Evolutionary conservation across 2,888 invertebrate species (phyloP).

Genomic region (Caenorhabditis sp.): DNA sequence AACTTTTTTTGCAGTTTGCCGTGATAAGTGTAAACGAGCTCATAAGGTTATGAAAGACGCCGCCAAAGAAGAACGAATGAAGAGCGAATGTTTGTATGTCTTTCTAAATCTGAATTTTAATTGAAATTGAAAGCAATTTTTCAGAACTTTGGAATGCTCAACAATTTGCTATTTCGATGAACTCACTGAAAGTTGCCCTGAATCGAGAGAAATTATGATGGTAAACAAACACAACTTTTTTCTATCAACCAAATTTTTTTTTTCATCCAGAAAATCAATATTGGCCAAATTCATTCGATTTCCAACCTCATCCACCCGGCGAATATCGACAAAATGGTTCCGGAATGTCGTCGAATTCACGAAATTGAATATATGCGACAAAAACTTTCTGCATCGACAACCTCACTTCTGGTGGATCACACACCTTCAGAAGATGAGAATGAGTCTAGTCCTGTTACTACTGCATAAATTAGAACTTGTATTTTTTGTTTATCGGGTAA

Average conservation of each 20-base stretch:
- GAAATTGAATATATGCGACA: slow-evolving; percentile 48
- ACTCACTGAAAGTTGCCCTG: slow-evolving; percentile 60
- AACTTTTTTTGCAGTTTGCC: slow-evolving; percentile 31
- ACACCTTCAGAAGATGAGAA: slow-evolving; percentile 30
- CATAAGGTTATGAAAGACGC: slow-evolving; percentile 44
- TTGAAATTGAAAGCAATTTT: slow-evolving; percentile 1
- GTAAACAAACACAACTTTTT: slow-evolving; percentile 21
- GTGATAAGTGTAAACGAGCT: slow-evolving; percentile 44
- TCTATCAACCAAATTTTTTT: neutral
- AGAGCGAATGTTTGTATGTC: slow-evolving; percentile 38
- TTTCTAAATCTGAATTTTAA: neutral
- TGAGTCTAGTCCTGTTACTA: slow-evolving; percentile 26
- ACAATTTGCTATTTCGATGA: slow-evolving; percentile 67
- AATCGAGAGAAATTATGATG: slow-evolving; percentile 56
- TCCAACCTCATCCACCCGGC: slow-evolving; percentile 44
- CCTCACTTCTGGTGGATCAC: slow-evolving; percentile 32
- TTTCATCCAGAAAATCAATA: slow-evolving; percentile 44
- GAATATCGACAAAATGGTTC: slow-evolving; percentile 45
- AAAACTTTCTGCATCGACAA: slow-evolving; percentile 34
- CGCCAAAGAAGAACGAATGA: slow-evolving; percentile 40
- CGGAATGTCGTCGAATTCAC: slow-evolving; percentile 48
- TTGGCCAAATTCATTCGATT: slow-evolving; percentile 52
- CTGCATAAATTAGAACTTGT: slow-evolving; percentile 13
- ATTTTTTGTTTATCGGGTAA: neutral
- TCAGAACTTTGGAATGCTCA: slow-evolving; percentile 62